Evolutionary conservation across 2,888 invertebrate species (phyloP).

Genomic region (Hirtodrosophila duncani): DNA sequence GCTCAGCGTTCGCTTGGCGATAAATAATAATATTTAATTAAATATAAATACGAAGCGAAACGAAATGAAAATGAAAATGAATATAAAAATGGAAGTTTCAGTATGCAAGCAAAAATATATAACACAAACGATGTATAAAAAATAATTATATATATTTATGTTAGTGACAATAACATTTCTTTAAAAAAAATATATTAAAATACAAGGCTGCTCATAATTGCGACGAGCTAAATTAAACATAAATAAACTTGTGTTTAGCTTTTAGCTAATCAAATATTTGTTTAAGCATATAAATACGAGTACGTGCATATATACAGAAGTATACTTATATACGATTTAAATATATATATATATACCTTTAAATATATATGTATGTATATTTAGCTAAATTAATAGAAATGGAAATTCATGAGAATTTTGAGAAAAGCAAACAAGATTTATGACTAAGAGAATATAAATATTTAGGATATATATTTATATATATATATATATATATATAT

Average conservation of each 20-base stretch:
- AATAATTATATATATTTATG: conserved; percentile 4
- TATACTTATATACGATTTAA: neutral
- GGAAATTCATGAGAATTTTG: conserved; percentile 40
- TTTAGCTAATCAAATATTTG: conserved; percentile 48
- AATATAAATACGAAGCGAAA: conserved; percentile 54
- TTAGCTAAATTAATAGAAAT: conserved; percentile 38
- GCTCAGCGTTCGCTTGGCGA: conserved; percentile 40
- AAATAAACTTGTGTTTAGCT: conserved; percentile 49
- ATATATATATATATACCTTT: neutral
- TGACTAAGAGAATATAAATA: conserved; percentile 28
- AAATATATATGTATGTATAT: neutral
- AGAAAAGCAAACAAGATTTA: conserved; percentile 43
- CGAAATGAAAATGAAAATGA: conserved; percentile 35
- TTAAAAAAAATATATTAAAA: conserved; percentile 17
- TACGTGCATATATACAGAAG: neutral
- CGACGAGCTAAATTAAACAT: conserved; percentile 48
- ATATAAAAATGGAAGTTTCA: conserved; percentile 28
- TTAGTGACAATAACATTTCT: neutral
- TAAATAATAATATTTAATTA: conserved; percentile 71
- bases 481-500: conserved; percentile 3
- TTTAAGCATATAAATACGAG: conserved; percentile 5
- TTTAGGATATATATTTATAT: neutral
- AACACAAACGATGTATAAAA: conserved; percentile 14
- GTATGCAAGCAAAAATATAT: no score
- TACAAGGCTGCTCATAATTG: conserved; percentile 39